phyloP scores from a whole-genome alignment of 1,140 invertebrate genomes.

The Frieseomelitta varia region DNA sequence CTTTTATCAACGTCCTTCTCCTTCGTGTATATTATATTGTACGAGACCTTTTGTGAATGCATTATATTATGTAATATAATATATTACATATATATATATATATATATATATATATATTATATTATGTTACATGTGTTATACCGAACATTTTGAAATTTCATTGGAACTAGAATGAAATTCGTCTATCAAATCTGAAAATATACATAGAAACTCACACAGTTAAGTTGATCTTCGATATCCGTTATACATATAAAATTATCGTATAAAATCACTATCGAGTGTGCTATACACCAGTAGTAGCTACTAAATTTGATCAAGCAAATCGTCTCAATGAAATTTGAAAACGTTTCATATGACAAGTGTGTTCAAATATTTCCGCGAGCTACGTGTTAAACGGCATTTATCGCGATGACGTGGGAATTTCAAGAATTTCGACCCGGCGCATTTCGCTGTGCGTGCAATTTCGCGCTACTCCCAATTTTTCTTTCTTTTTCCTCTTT shows the following conservation, averaged over 20 bases:
- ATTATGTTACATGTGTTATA: neutral
- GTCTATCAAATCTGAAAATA: no score
- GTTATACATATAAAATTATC: no score
- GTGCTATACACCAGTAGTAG: no score
- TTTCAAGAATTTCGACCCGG: neutral
- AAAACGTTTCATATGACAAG: neutral
- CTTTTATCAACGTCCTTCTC: neutral
- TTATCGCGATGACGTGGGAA: neutral
- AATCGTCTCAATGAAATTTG: neutral
- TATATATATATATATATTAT: no score
- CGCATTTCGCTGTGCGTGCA: conserved; percentile 47
- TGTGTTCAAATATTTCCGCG: neutral
- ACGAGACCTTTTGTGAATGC: no score
- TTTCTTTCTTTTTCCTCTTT: neutral
- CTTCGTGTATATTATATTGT: no score
- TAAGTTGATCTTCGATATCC: no score
- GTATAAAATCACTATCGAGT: no score
- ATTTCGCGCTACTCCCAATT: neutral
- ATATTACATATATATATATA: no score
- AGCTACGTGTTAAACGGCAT: neutral
- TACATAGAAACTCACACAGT: no score
- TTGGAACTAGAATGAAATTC: neutral
- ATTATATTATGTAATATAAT: neutral
- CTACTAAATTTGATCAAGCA: no score
- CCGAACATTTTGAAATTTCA: neutral